Percentiles rank a stretch among this genome's conserved stretches.
Conservation (phyloP, 2,113 vertebrate genomes). For the Bambusicola thoracicus region DNA sequence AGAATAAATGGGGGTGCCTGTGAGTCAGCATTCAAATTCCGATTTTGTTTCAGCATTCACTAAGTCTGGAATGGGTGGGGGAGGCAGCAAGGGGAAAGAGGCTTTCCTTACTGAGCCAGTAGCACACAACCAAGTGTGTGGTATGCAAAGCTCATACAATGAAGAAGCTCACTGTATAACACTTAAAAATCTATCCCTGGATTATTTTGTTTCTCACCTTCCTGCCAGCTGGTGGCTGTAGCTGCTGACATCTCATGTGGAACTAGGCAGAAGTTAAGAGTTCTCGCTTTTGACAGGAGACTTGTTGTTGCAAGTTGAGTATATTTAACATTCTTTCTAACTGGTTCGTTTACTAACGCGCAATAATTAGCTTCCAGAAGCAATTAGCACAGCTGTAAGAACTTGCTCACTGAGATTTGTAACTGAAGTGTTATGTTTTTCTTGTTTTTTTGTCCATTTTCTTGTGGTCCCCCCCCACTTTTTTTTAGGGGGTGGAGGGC, state of each 20-base stretch:
- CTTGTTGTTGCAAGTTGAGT: slow-evolving; percentile 23
- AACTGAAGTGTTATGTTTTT: background rate
- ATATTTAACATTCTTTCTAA: slow-evolving; percentile 9
- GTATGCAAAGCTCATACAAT: background rate
- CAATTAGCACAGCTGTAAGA: background rate
- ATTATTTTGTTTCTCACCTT: slow-evolving; percentile 10
- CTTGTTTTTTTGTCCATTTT: no score
- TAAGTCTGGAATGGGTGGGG: background rate
- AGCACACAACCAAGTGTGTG: background rate
- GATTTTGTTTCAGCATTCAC: background rate
- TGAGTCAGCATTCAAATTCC: slow-evolving; percentile 22
- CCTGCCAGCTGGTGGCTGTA: slow-evolving; percentile 3
- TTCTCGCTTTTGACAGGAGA: slow-evolving; percentile 5
- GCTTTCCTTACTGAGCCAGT: background rate
- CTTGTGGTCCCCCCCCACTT: no score
- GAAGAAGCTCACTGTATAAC: background rate
- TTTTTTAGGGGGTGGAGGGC: background rate
- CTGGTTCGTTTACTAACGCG: slow-evolving; percentile 8
- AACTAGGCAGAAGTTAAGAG: background rate
- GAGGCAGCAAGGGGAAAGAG: background rate
- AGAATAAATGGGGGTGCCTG: background rate
- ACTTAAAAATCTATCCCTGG: background rate
- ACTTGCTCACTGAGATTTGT: background rate
- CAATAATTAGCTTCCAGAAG: slow-evolving; percentile 46
- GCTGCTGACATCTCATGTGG: background rate